Percentiles rank a stretch among this genome's conserved stretches.
Evolutionary conservation across 2,888 invertebrate genomes (phyloP).

Genomic region (Callyntrura sp.): DNA sequence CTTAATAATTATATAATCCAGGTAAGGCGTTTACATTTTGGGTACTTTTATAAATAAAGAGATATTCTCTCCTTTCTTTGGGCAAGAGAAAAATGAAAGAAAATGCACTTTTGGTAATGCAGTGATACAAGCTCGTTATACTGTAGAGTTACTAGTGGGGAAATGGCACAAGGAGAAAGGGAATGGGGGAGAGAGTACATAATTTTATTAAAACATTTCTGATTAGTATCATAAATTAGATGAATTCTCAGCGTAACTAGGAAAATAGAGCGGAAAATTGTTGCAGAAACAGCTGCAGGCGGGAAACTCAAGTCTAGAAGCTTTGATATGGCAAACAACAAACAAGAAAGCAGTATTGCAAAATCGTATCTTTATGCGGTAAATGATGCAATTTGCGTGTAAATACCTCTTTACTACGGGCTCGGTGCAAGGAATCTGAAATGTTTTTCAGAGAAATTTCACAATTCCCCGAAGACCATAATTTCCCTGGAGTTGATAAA

Average conservation of each 20-base stretch:
- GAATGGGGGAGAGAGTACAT: background rate
- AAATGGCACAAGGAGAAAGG: conserved; percentile 8
- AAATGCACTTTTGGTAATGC: background rate
- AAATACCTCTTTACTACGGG: no score
- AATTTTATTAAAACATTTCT: conserved; percentile 54
- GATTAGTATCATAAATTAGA: conserved; percentile 42
- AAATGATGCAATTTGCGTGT: no score
- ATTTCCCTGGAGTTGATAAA: background rate
- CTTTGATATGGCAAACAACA: no score
- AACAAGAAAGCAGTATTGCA: no score
- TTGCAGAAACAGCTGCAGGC: conserved; percentile 22
- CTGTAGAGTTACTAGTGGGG: background rate
- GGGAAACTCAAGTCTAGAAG: background rate
- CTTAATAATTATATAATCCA: conserved; percentile 46
- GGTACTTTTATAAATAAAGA: conserved; percentile 24
- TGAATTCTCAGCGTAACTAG: background rate
- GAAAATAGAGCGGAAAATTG: background rate
- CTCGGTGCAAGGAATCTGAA: no score
- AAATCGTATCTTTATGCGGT: no score
- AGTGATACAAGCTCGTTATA: background rate
- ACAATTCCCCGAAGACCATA: no score
- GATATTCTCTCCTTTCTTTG: background rate
- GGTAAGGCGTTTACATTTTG: conserved; percentile 42
- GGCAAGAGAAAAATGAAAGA: background rate
- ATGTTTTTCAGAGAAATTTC: no score